phyloP scores from a whole-genome alignment of 2,888 invertebrate genomes.

The Zygogramma bicolorata region DNA sequence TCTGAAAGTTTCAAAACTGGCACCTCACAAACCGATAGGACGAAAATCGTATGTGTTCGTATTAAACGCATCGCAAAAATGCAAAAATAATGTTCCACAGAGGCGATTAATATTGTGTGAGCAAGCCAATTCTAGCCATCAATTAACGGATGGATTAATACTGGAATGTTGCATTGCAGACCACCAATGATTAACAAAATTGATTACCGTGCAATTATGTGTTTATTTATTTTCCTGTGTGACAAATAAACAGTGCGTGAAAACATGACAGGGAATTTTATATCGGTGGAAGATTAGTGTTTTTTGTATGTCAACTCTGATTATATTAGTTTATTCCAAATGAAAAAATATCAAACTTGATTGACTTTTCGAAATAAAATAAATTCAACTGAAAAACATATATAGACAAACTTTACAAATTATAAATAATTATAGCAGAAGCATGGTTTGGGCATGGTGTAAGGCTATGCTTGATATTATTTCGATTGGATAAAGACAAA shows the following conservation, averaged over 20 bases:
- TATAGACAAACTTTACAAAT: too few species aligned
- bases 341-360: too few species aligned
- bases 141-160: constrained; percentile 12
- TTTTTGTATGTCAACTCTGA: not conserved
- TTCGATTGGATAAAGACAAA: too few species aligned
- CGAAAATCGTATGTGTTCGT: not conserved
- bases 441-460: too few species aligned
- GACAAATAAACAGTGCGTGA: not conserved
- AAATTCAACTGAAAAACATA: too few species aligned
- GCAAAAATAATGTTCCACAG: constrained; percentile 1
- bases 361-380: not conserved
- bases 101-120: not conserved
- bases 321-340: not conserved
- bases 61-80: not conserved
- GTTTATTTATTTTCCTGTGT: not conserved
- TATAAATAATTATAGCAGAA: too few species aligned
- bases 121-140: not conserved
- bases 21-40: not conserved
- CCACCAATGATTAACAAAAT: constrained; percentile 5
- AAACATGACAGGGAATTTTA: not conserved
- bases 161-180: not conserved
- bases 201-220: not conserved
- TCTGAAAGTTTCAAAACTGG: not conserved
- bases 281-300: not conserved
- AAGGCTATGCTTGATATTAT: too few species aligned